Evolutionary conservation across 2,797 vertebrate genomes (phyloP).

Genomic region (Oceanodroma leucorhoa): DNA sequence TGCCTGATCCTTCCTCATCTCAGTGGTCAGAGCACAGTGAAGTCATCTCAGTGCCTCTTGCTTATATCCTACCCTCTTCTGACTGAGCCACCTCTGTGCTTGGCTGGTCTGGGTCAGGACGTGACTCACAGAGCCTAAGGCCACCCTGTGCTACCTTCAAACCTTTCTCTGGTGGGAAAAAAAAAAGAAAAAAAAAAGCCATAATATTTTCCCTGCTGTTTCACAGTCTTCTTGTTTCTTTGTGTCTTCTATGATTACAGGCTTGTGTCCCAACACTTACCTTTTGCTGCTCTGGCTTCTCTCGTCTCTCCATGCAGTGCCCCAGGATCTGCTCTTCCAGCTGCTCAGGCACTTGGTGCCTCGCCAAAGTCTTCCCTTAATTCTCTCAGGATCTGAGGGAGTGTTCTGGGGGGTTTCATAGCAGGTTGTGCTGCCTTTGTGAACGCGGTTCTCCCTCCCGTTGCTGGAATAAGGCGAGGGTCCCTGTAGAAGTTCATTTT

Average conservation of each 20-base stretch:
- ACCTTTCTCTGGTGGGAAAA: not conserved
- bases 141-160: not conserved
- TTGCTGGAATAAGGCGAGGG: not conserved
- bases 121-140: not conserved
- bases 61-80: not conserved
- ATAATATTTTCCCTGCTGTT: not conserved
- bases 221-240: not conserved
- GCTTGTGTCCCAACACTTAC: not conserved
- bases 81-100: not conserved
- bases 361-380: not conserved
- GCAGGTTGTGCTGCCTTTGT: not conserved
- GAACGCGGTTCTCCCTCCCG: fast-evolving
- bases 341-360: not conserved
- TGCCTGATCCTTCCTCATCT: not conserved
- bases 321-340: not conserved
- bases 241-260: not conserved
- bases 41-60: not conserved
- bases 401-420: not conserved
- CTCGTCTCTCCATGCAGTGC: not conserved
- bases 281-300: not conserved
- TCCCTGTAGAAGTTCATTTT: not conserved
- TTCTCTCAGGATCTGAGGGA: not conserved
- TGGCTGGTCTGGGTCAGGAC: not conserved
- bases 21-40: not conserved
- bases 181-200: too few species aligned